A percentile compares a stretch with the other conserved stretches of the same genome.
These are phyloP conservation scores for Onchidella celtica DNA, from an alignment of 2,888 invertebrate genomes.

Conservation along the genomic window DNA sequence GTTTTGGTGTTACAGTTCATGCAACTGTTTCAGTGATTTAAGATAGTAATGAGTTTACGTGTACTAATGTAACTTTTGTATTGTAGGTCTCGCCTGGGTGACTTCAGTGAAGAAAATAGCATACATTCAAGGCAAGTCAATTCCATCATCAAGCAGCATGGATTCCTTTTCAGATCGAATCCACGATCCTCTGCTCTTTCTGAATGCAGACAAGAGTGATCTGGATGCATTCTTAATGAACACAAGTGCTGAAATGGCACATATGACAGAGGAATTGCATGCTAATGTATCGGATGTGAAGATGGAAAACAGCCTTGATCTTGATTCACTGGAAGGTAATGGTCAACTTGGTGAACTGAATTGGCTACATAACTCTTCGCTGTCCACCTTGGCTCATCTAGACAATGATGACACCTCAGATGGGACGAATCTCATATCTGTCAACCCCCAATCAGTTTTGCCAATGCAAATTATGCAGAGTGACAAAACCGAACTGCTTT, in stretches of 20 bases:
- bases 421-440: conserved; percentile 79
- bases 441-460: conserved; percentile 94
- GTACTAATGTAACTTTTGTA: too few relatives aligned
- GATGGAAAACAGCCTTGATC: conserved; percentile 55
- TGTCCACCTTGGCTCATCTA: conserved; percentile 47
- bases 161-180: conserved; percentile 46
- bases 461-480: conserved; percentile 83
- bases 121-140: too few relatives aligned
- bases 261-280: conserved; percentile 41
- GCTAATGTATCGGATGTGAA: conserved; percentile 36
- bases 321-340: conserved; percentile 61
- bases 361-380: conserved; percentile 62
- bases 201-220: conserved; percentile 58
- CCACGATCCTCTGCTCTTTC: conserved; percentile 55
- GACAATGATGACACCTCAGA: conserved; percentile 53
- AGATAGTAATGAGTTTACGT: too few relatives aligned
- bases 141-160: conserved; percentile 1
- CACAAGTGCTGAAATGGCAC: conserved; percentile 49
- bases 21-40: too few relatives aligned
- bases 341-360: conserved; percentile 58
- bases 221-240: conserved; percentile 59
- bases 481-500: background rate
- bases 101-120: too few relatives aligned
- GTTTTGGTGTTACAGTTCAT: too few relatives aligned
- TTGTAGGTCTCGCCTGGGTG: too few relatives aligned